These are phyloP conservation scores for Anolis apletophallus DNA, from an alignment of 2,797 vertebrate genomes.

Conservation along the genomic window DNA sequence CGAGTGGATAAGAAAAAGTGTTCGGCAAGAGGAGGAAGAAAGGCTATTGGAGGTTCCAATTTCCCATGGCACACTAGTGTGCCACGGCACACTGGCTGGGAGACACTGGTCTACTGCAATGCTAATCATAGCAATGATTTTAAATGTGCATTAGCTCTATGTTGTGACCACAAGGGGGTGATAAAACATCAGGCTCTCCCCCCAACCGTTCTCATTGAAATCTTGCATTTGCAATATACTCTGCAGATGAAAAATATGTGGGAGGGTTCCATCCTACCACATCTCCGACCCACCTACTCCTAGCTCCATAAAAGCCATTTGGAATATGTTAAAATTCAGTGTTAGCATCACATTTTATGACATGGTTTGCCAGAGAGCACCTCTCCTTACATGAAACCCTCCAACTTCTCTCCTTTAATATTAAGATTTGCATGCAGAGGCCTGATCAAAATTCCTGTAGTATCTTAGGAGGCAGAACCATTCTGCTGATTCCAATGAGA, in stretches of 20 bases:
- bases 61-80: too few species aligned
- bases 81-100: too few species aligned
- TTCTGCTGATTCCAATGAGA: not conserved
- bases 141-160: not conserved
- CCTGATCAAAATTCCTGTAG: not conserved
- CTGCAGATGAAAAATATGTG: not conserved
- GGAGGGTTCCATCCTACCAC: not conserved
- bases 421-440: not conserved
- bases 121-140: not conserved
- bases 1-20: too few species aligned
- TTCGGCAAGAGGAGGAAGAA: too few species aligned
- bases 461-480: not conserved
- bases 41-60: too few species aligned
- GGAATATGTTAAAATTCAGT: not conserved
- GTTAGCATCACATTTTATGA: not conserved
- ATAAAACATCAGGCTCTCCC: not conserved
- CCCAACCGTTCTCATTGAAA: not conserved
- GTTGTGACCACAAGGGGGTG: constrained; percentile 6
- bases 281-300: too few species aligned
- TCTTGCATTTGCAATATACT: not conserved
- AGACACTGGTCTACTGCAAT: not conserved
- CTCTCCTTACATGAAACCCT: not conserved
- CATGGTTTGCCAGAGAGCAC: not conserved
- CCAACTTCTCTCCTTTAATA: not conserved
- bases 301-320: not conserved